Percentiles rank a stretch among this genome's conserved stretches.
These are phyloP conservation scores for Eunapius fragilis DNA, from an alignment of 37 sponge, comb jelly and placozoan species.

Conservation along the genomic window DNA sequence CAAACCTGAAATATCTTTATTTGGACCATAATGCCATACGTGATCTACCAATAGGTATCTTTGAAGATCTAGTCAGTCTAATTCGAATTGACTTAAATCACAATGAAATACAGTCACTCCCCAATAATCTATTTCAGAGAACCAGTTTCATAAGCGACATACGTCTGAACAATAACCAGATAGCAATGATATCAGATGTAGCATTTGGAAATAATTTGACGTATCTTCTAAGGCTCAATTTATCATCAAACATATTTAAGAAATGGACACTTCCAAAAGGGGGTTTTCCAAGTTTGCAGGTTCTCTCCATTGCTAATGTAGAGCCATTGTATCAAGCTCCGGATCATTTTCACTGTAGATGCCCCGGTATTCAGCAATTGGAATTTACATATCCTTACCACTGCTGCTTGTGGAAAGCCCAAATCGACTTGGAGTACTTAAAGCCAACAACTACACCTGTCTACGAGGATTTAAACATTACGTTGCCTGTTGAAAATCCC, in stretches of 20 bases:
- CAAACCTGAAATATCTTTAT: background rate
- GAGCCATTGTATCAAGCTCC: constrained; percentile 8
- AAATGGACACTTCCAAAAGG: constrained; percentile 28
- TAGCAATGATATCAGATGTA: background rate
- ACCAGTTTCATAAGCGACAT: background rate
- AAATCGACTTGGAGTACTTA: background rate
- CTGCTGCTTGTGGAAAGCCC: constrained; percentile 61
- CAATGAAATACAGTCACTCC: constrained; percentile 26
- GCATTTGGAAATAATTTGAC: constrained; percentile 28
- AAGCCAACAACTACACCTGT: too few relatives aligned
- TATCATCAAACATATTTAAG: constrained; percentile 42
- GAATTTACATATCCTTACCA: constrained; percentile 69
- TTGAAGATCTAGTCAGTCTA: constrained; percentile 3
- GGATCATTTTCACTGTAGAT: constrained; percentile 8
- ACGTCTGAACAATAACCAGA: constrained; percentile 38
- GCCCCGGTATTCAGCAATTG: background rate
- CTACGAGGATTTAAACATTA: too few relatives aligned
- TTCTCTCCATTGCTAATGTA: constrained; percentile 24
- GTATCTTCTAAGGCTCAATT: constrained; percentile 31
- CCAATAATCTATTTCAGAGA: background rate
- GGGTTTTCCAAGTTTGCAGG: constrained; percentile 50
- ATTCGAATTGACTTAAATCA: background rate
- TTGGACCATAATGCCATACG: constrained; percentile 39
- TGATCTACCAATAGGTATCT: constrained; percentile 23
- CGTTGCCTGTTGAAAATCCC: too few relatives aligned